These are phyloP conservation scores for Cyphomyrus discorhynchus DNA, from an alignment of 2,113 vertebrate species.

Conservation along the genomic window DNA sequence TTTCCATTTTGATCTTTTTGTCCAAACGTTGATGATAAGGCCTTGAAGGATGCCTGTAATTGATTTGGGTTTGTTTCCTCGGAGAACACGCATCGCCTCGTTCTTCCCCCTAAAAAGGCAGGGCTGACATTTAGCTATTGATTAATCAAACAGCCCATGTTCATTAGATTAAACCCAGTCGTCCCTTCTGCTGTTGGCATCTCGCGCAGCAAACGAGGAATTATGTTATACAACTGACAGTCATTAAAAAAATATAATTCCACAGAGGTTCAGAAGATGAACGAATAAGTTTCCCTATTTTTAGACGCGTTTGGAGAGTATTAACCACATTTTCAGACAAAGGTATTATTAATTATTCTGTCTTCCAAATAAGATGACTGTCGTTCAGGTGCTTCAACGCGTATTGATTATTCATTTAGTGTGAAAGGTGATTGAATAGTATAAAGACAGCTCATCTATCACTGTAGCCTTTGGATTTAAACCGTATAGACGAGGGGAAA, in stretches of 20 bases:
- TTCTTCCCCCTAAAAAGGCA: neutral
- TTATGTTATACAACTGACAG: slow-evolving; percentile 5
- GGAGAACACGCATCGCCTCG: neutral
- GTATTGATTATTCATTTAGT: slow-evolving; percentile 6
- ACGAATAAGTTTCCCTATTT: neutral
- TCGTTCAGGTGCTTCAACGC: neutral
- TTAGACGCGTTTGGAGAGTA: neutral
- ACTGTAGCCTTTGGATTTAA: neutral
- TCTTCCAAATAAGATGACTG: neutral
- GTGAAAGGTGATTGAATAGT: neutral
- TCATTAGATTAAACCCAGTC: slow-evolving; percentile 13
- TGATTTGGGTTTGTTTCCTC: slow-evolving; percentile 12
- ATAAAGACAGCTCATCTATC: neutral
- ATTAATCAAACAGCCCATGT: slow-evolving; percentile 9
- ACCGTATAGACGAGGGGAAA: neutral
- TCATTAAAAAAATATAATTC: neutral
- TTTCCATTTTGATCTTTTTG: neutral
- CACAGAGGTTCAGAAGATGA: neutral
- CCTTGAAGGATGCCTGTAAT: slow-evolving; percentile 1
- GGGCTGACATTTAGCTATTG: slow-evolving; percentile 10
- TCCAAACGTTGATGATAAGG: neutral
- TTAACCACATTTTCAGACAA: slow-evolving; percentile 1
- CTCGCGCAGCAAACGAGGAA: neutral
- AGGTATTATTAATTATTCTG: neutral
- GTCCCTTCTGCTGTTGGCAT: neutral